phyloP scores from a whole-genome alignment of 2,888 invertebrate species.

The Gandaritis pyraliata region DNA sequence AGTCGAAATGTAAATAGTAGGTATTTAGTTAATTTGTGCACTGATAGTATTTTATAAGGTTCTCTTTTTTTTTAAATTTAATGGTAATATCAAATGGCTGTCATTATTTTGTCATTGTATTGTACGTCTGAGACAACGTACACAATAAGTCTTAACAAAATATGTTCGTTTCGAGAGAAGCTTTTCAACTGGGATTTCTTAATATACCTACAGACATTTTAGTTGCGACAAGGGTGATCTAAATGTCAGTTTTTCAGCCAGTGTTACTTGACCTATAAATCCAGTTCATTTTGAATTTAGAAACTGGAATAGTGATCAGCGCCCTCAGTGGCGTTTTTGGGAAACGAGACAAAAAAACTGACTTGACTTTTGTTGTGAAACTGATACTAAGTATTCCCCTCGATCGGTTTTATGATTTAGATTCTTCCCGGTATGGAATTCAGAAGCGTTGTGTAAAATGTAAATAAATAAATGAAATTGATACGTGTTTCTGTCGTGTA shows the following conservation, averaged over 20 bases:
- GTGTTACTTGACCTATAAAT: not conserved
- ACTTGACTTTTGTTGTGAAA: too few relatives aligned
- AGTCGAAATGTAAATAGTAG: constrained; percentile 74
- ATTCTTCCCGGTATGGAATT: constrained; percentile 52
- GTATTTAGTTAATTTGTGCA: constrained; percentile 75
- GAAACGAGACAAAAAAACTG: too few relatives aligned
- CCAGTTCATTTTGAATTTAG: too few relatives aligned
- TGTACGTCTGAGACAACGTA: constrained; percentile 65
- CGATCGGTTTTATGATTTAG: constrained; percentile 51
- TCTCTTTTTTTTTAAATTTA: constrained; percentile 56
- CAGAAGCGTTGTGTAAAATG: constrained; percentile 60
- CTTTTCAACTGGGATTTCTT: constrained; percentile 41
- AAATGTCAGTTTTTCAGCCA: constrained; percentile 4
- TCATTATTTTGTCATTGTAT: constrained; percentile 63
- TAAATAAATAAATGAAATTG: constrained; percentile 73
- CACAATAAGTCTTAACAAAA: constrained; percentile 60
- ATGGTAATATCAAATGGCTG: constrained; percentile 72
- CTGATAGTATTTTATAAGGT: constrained; percentile 78
- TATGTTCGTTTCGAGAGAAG: constrained; percentile 58
- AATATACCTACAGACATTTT: constrained; percentile 3
- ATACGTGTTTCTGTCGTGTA: constrained; percentile 70
- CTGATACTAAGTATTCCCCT: constrained; percentile 2
- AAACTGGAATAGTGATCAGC: too few relatives aligned
- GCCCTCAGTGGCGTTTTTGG: too few relatives aligned
- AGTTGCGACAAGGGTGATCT: not conserved